phyloP scores from a whole-genome alignment of 2,888 invertebrate species.

The Embidobia sp. region DNA sequence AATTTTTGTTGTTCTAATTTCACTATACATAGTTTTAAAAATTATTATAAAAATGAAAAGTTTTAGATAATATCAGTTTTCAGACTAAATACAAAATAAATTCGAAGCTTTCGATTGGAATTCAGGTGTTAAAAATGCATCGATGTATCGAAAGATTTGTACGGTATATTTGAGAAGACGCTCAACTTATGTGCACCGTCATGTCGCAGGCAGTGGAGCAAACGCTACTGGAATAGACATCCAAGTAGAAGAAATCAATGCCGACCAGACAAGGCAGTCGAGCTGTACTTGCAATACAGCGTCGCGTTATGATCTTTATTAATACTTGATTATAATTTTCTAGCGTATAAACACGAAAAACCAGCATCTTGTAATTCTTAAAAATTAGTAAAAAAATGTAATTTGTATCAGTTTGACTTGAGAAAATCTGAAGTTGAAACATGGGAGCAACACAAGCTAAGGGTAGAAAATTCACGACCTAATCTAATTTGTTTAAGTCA shows the following conservation, averaged over 20 bases:
- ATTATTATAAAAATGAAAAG: no score
- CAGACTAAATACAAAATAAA: background rate
- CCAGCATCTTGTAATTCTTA: no score
- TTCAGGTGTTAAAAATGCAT: constrained; percentile 20
- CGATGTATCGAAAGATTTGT: constrained; percentile 27
- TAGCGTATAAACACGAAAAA: no score
- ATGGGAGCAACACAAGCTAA: no score
- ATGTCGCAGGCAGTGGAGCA: constrained; percentile 63
- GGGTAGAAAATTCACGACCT: no score
- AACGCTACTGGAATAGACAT: constrained; percentile 67
- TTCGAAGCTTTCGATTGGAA: background rate
- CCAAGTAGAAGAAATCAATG: constrained; percentile 72
- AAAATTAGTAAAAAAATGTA: no score
- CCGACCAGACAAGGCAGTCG: constrained; percentile 62
- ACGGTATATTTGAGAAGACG: constrained; percentile 38
- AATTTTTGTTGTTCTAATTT: no score
- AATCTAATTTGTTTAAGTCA: no score
- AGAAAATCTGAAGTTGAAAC: no score
- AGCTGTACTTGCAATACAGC: constrained; percentile 39
- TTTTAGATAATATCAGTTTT: no score
- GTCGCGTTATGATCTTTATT: constrained; percentile 56
- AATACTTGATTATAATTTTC: constrained; percentile 51
- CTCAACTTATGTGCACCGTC: constrained; percentile 38
- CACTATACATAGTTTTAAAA: no score
- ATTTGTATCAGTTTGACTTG: no score